Evolutionary conservation across 2,113 vertebrate species (phyloP), one percentile per base, ranked within the genome.

Genomic region (Melanotaenia duboulayi): DNA sequence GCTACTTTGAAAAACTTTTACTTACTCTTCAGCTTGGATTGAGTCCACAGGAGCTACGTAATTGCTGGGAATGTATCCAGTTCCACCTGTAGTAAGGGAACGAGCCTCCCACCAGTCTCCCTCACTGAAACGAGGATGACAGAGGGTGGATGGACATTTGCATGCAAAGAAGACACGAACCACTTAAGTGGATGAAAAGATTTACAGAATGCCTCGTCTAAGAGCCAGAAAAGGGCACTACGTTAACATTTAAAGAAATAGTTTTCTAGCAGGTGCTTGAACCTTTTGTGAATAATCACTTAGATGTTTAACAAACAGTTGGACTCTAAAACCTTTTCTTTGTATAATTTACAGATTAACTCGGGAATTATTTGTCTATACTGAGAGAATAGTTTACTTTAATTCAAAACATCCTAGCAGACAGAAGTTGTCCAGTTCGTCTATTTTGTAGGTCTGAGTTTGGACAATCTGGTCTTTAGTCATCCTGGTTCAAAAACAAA

Each of bases 71-170:
- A 99, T 99, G 90, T 98, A 99, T 92, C 98, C 97, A 7, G 97
- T 98, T 91, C 97, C 97, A 50, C 97, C 97, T 71, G 98, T 98
- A 79, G 96, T 97, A 91, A 99, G 90, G 75, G 97, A 98, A 32
- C 97, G 96, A 28, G 98, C 98, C 90, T 99, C 98, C 98, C 98
- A 99, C 98, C 98, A 99, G 88, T 99, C 98, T 76, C 98, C 98
- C 95, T 99, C 98, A 70, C 97, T 99, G 94, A 16, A 7, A 51
- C 40, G 32, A 67, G 9, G n/a, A 32, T n/a, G 39, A 81, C 4
- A 66, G 54, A 81, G 55, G 69, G 62, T 71, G 50, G 65, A 74
- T 12, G 40, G 25, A 32, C 51, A 52, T 84, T 59, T 62, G 52
- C 35, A 68, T 24, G 60, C 46, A 32, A 20, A 49, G 66, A 51